Evolutionary conservation across 2,797 vertebrate genomes (phyloP).

Genomic region (Chloroceryle inda): DNA sequence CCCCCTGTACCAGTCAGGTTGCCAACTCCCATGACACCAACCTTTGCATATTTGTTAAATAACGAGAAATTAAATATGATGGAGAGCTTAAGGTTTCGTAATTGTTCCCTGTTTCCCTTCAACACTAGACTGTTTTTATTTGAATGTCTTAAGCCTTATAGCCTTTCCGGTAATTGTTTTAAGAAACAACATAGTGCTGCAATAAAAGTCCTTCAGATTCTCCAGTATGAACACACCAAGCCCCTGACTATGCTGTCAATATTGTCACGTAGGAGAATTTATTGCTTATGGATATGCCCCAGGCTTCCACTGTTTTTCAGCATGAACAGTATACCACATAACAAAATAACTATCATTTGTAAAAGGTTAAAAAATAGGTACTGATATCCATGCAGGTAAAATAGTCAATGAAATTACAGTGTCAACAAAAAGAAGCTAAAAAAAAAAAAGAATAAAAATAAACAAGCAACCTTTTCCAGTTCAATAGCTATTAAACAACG

Average conservation of each 20-base stretch:
- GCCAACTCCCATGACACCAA: background rate
- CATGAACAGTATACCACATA: background rate
- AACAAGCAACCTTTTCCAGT: slow-evolving; percentile 13
- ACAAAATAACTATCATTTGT: background rate
- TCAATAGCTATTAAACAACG: background rate
- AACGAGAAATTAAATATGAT: background rate
- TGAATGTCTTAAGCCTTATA: background rate
- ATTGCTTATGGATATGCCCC: background rate
- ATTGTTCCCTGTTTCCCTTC: background rate
- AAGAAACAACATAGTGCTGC: background rate
- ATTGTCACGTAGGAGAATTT: background rate
- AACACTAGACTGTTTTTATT: background rate
- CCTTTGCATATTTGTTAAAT: background rate
- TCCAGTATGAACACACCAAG: background rate
- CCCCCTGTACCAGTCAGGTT: background rate
- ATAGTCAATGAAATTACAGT: no score
- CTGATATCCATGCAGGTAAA: no score
- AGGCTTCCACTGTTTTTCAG: background rate
- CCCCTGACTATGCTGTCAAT: background rate
- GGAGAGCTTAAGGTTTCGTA: background rate
- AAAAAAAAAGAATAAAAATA: background rate
- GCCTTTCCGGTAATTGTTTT: background rate
- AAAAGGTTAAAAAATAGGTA: background rate
- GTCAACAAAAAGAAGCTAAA: no score
- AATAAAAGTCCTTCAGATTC: background rate